These are phyloP conservation scores for Bellardia pandia DNA, from an alignment of 2,888 invertebrate genomes.

Conservation along the genomic window DNA sequence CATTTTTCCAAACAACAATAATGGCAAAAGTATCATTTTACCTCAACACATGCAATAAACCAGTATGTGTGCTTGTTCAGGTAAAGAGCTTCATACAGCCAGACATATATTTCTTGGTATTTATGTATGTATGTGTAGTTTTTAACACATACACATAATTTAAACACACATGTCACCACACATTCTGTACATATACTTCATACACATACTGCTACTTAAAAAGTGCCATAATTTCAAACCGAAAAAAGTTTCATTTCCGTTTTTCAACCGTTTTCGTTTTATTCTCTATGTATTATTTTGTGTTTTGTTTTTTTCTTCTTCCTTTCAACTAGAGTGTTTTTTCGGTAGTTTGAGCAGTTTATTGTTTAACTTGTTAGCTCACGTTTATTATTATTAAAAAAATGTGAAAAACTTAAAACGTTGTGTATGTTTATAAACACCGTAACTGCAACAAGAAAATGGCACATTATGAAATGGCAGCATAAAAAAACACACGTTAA, in stretches of 20 bases:
- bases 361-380: slow-evolving; percentile 67
- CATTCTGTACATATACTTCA: background rate
- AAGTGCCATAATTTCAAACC: slow-evolving; percentile 66
- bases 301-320: slow-evolving; percentile 8
- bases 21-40: slow-evolving; percentile 26
- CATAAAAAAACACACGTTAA: slow-evolving; percentile 43
- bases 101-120: slow-evolving; percentile 2
- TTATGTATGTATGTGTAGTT: background rate
- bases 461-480: slow-evolving; percentile 53
- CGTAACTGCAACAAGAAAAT: slow-evolving; percentile 58
- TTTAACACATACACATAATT: slow-evolving; percentile 17
- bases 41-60: background rate
- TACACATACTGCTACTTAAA: slow-evolving; percentile 43
- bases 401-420: slow-evolving; percentile 5
- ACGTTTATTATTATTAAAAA: slow-evolving; percentile 55
- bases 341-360: slow-evolving; percentile 78
- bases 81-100: background rate
- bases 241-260: slow-evolving; percentile 59
- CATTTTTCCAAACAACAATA: slow-evolving; percentile 30
- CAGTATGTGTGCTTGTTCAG: background rate
- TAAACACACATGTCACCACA: slow-evolving; percentile 33
- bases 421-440: slow-evolving; percentile 53
- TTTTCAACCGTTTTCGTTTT: slow-evolving; percentile 13
- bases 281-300: slow-evolving; percentile 47
- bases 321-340: slow-evolving; percentile 65